These are phyloP conservation scores for Liodrosophila aerea DNA, from an alignment of 2,888 invertebrate species.

Conservation along the genomic window DNA sequence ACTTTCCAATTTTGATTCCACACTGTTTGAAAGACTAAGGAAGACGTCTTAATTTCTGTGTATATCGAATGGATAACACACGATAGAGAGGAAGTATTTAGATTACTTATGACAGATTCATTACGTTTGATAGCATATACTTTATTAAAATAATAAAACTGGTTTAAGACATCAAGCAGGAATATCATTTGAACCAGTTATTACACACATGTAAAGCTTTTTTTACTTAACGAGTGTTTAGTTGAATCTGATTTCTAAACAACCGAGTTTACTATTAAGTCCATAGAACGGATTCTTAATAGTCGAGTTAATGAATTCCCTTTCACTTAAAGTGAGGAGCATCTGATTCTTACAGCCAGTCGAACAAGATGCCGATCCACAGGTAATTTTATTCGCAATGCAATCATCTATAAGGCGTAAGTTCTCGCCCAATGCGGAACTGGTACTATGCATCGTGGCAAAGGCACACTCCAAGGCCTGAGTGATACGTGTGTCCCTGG, in stretches of 20 bases:
- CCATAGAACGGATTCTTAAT: conserved; percentile 51
- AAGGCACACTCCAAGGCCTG: conserved; percentile 51
- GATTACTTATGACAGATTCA: too few relatives aligned
- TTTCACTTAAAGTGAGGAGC: conserved; percentile 12
- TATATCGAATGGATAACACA: too few relatives aligned
- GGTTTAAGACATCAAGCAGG: too few relatives aligned
- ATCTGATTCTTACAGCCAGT: conserved; percentile 34
- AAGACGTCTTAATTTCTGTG: too few relatives aligned
- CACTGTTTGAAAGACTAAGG: too few relatives aligned
- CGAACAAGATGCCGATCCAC: conserved; percentile 32
- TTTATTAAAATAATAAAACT: too few relatives aligned
- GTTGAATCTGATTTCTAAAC: conserved; percentile 48
- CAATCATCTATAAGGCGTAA: conserved; percentile 40
- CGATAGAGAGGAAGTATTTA: too few relatives aligned
- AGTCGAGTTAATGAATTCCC: conserved; percentile 36
- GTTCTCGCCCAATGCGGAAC: conserved; percentile 11
- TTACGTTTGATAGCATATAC: too few relatives aligned
- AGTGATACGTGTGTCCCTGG: conserved; percentile 21
- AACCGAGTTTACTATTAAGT: conserved; percentile 19
- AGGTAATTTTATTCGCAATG: conserved; percentile 30
- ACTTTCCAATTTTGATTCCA: too few relatives aligned
- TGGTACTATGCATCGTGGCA: conserved; percentile 24
- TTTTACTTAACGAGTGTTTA: neutral
- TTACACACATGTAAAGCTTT: too few relatives aligned
- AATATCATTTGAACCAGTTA: too few relatives aligned